These are phyloP conservation scores for Nycticryphes semicollaris DNA, from an alignment of 2,113 vertebrate species.

Conservation along the genomic window DNA sequence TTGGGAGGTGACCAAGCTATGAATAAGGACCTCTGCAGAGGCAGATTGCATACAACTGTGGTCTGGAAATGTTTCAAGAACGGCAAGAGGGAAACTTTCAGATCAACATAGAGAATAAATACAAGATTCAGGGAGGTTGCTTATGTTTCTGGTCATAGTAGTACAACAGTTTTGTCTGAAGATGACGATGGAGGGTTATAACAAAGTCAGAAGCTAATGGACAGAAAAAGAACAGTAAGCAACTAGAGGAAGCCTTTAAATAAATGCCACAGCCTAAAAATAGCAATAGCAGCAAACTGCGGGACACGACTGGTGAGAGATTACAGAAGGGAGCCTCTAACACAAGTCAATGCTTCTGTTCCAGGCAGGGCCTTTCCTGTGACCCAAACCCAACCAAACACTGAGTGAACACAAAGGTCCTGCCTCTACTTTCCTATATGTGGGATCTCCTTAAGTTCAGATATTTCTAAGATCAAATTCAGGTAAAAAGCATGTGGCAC, in stretches of 20 bases:
- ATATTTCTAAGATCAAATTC: not conserved
- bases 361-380: not conserved
- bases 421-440: not conserved
- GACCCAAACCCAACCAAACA: not conserved
- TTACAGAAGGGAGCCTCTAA: not conserved
- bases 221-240: not conserved
- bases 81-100: not conserved
- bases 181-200: not conserved
- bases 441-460: not conserved
- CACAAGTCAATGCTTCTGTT: not conserved
- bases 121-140: not conserved
- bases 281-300: not conserved
- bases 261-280: not conserved
- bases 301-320: not conserved
- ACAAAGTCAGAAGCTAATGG: not conserved
- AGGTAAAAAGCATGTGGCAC: not conserved
- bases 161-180: not conserved
- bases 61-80: not conserved
- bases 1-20: not conserved
- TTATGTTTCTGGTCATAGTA: not conserved
- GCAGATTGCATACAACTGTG: not conserved
- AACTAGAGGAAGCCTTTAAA: not conserved
- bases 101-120: not conserved
- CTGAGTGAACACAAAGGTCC: not conserved
- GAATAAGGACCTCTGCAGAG: not conserved